phyloP scores from a whole-genome alignment of 37 sponge, comb jelly and placozoan genomes.

The Oscarella lobularis region DNA sequence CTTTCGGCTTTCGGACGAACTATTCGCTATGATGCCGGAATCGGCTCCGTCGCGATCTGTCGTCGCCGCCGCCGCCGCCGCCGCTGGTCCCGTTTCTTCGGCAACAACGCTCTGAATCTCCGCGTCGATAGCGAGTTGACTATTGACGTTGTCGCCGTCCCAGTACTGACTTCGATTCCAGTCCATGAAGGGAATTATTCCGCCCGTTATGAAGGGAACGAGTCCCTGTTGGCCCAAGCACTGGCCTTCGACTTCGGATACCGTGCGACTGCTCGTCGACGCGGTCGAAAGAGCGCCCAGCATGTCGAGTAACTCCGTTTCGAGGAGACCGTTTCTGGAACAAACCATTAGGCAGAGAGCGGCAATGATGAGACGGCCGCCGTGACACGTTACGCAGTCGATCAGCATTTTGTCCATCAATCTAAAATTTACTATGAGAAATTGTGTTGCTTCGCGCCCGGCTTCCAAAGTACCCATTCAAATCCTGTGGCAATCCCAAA shows the following conservation, averaged over 20 bases:
- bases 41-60: background rate
- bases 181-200: background rate
- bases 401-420: background rate
- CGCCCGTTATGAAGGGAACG: background rate
- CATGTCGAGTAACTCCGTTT: conserved; percentile 29
- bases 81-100: background rate
- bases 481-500: background rate
- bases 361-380: conserved; percentile 16
- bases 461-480: background rate
- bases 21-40: background rate
- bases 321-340: conserved; percentile 13
- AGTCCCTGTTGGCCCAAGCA: background rate
- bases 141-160: too few species aligned
- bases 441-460: background rate
- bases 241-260: background rate
- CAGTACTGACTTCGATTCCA: background rate
- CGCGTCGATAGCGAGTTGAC: background rate
- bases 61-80: too few species aligned
- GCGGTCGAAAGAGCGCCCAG: conserved; percentile 7
- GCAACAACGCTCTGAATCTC: background rate
- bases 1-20: background rate
- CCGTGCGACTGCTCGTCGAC: background rate
- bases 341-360: conserved; percentile 24
- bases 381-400: background rate
- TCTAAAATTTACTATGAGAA: background rate